phyloP scores from a whole-genome alignment of 1,140 invertebrate genomes.

The Andricus grossulariae region DNA sequence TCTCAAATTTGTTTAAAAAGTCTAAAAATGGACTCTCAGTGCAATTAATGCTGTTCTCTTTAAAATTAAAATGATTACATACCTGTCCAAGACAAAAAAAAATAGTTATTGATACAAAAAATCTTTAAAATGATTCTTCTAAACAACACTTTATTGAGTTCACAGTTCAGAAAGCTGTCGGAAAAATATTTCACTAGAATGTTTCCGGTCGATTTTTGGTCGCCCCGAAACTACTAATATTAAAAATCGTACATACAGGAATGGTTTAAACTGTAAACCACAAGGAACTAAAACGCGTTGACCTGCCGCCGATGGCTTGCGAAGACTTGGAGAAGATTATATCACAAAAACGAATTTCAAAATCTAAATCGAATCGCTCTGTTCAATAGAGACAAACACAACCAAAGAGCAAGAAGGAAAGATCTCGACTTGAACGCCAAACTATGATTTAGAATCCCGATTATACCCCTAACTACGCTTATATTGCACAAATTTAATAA shows the following conservation, averaged over 20 bases:
- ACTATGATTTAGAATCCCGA: neutral
- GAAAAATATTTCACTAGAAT: neutral
- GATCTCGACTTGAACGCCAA: slow-evolving; percentile 18
- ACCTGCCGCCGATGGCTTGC: slow-evolving; percentile 64
- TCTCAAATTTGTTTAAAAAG: too few relatives aligned
- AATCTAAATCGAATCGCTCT: neutral
- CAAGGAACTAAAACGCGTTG: slow-evolving; percentile 30
- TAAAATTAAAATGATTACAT: neutral
- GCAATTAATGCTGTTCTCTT: neutral
- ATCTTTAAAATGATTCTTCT: neutral
- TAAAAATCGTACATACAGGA: too few relatives aligned
- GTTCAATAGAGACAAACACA: neutral
- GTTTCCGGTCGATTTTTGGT: slow-evolving; percentile 1
- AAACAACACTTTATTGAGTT: neutral
- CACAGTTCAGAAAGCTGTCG: neutral
- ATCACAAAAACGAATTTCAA: neutral
- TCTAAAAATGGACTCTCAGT: too few relatives aligned
- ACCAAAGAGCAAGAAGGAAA: slow-evolving; percentile 11
- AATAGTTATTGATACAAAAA: neutral
- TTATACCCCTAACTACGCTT: slow-evolving; percentile 5
- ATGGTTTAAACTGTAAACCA: neutral
- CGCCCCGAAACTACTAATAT: slow-evolving; percentile 11
- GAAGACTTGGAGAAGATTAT: slow-evolving; percentile 22
- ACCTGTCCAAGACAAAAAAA: neutral
- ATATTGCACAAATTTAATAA: slow-evolving; percentile 25